These are phyloP conservation scores for Hyles vespertilio DNA, from an alignment of 1,140 invertebrate genomes.

Conservation along the genomic window DNA sequence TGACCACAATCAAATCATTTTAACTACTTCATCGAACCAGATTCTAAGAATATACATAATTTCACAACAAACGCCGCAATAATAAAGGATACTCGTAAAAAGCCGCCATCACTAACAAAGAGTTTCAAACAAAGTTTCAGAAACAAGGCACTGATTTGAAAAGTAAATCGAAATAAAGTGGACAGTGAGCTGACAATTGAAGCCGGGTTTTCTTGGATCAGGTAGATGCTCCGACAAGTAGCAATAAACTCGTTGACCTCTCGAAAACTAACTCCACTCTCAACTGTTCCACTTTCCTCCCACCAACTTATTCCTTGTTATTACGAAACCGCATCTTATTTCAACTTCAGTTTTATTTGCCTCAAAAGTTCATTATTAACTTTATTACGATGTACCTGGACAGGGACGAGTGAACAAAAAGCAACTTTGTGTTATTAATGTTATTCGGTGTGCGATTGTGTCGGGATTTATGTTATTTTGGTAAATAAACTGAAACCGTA, in stretches of 20 bases:
- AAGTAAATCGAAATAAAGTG: constrained; percentile 9
- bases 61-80: no score
- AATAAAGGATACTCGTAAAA: no score
- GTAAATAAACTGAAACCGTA: no score
- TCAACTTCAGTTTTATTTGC: constrained; percentile 8
- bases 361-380: constrained; percentile 8
- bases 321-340: constrained; percentile 8
- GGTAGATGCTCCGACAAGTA: constrained; percentile 7
- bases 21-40: no score
- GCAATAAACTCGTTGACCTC: constrained; percentile 10
- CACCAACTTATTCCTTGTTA: constrained; percentile 9
- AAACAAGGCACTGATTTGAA: constrained; percentile 2
- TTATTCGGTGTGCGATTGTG: not conserved
- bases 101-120: constrained; percentile 18
- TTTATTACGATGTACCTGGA: constrained; percentile 4
- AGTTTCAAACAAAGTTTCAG: no score
- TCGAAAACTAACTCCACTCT: constrained; percentile 5
- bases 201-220: not conserved
- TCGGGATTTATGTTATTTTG: no score
- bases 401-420: not conserved
- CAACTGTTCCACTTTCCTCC: constrained; percentile 10
- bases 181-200: not conserved
- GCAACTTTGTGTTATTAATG: not conserved
- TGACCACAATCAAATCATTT: no score
- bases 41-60: no score